Conservation (phyloP, 2,113 vertebrate genomes). For the Ranitomeya imitator region DNA sequence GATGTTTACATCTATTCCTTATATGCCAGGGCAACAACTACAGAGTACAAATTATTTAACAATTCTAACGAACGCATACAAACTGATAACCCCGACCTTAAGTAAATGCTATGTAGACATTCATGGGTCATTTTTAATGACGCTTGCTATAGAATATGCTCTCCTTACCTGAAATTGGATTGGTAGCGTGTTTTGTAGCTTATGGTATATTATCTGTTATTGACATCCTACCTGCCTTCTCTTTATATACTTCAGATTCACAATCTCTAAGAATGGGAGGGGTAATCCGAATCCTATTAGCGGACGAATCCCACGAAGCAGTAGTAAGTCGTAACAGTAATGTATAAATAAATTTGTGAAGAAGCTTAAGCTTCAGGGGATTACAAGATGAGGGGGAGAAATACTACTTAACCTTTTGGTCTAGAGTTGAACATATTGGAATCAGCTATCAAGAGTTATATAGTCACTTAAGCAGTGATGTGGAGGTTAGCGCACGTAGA, state of each 20-base stretch:
- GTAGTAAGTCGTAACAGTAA: conserved; percentile 63
- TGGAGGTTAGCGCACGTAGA: neutral
- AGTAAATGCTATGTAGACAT: neutral
- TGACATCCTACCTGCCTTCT: conserved; percentile 29
- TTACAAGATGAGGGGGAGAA: conserved; percentile 61
- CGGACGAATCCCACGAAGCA: conserved; percentile 44
- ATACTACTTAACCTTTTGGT: conserved; percentile 64
- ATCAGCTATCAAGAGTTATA: conserved; percentile 18
- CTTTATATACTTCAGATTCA: conserved; percentile 61
- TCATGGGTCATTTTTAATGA: neutral
- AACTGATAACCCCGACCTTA: neutral
- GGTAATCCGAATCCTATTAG: conserved; percentile 68
- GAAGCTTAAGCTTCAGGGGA: conserved; percentile 62
- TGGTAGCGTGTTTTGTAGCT: neutral
- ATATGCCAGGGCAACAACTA: neutral
- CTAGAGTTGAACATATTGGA: neutral
- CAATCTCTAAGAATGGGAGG: conserved; percentile 53
- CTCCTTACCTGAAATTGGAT: conserved; percentile 3
- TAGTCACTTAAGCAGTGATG: neutral
- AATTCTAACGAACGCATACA: neutral
- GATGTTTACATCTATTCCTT: neutral
- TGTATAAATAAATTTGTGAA: conserved; percentile 60
- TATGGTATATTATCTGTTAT: neutral
- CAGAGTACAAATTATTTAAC: neutral
- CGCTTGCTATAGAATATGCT: neutral